These are phyloP conservation scores for Dasypolia templi DNA, from an alignment of 2,888 invertebrate genomes.

Conservation along the genomic window DNA sequence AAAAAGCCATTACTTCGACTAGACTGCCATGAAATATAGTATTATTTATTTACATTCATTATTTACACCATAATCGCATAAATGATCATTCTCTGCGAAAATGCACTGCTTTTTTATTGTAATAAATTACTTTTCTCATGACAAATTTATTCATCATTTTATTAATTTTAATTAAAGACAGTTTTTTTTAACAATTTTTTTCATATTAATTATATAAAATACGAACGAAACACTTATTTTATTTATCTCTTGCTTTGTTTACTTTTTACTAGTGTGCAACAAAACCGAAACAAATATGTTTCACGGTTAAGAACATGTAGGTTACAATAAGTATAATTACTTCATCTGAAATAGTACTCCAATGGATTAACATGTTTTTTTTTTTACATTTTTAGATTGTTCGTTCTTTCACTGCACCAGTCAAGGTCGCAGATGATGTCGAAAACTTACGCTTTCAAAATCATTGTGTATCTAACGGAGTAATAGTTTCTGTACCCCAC, in stretches of 20 bases:
- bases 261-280: slow-evolving; percentile 22
- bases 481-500: slow-evolving; percentile 12
- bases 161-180: slow-evolving; percentile 86
- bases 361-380: slow-evolving; percentile 5
- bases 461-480: slow-evolving; percentile 25
- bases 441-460: slow-evolving; percentile 42
- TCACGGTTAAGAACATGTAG: slow-evolving; percentile 48
- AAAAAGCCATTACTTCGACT: slow-evolving; percentile 60
- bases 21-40: slow-evolving; percentile 69
- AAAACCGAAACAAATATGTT: slow-evolving; percentile 37
- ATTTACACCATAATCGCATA: slow-evolving; percentile 62
- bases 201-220: slow-evolving; percentile 89
- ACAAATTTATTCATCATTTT: slow-evolving; percentile 81
- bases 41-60: slow-evolving; percentile 72
- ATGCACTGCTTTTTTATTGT: slow-evolving; percentile 77
- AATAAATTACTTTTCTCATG: slow-evolving; percentile 78
- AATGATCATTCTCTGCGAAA: slow-evolving; percentile 63
- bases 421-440: slow-evolving; percentile 41
- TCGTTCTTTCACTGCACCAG: slow-evolving; percentile 5
- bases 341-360: slow-evolving; percentile 21
- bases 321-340: slow-evolving; percentile 37
- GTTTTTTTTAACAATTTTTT: slow-evolving; percentile 86
- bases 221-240: slow-evolving; percentile 74
- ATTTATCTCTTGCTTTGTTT: slow-evolving; percentile 58
- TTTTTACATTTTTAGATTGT: slow-evolving; percentile 31